phyloP scores from a whole-genome alignment of 2,113 vertebrate species.

The Sphyrna mokarran region DNA sequence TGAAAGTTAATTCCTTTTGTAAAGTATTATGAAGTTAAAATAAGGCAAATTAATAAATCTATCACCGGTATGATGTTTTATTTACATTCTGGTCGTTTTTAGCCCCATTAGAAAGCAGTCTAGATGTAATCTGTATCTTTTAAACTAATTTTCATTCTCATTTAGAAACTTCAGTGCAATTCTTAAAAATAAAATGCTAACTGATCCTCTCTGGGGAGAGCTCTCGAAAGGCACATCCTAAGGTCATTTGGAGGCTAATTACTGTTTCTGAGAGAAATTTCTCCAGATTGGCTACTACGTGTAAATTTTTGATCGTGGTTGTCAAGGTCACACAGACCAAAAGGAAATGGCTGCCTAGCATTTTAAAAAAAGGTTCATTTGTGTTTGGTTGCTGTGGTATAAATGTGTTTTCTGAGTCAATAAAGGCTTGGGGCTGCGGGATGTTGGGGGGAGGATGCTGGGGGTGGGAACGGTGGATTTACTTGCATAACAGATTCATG shows the following conservation, averaged over 20 bases:
- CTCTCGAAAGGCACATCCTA: not conserved
- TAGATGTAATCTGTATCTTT: not conserved
- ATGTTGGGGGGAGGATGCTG: no score
- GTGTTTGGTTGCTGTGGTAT: not conserved
- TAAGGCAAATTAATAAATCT: not conserved
- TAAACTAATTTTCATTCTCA: not conserved
- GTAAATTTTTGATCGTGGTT: not conserved
- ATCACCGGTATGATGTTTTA: not conserved
- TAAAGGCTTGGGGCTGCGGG: not conserved
- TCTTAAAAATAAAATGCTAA: not conserved
- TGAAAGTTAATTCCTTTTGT: not conserved
- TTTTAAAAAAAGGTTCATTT: not conserved
- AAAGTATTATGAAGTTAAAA: not conserved
- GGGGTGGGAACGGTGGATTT: no score
- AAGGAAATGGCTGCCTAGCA: not conserved
- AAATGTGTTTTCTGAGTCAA: not conserved
- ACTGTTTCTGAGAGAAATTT: not conserved
- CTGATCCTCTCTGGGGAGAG: not conserved
- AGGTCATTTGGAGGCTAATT: not conserved
- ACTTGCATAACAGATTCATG: not conserved
- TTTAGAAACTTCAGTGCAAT: not conserved
- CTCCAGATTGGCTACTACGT: not conserved
- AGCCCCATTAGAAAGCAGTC: not conserved
- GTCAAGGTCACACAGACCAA: not conserved
- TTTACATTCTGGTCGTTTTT: not conserved